phyloP scores from a whole-genome alignment of 1,140 invertebrate genomes.

The Hesperophylax magnus region DNA sequence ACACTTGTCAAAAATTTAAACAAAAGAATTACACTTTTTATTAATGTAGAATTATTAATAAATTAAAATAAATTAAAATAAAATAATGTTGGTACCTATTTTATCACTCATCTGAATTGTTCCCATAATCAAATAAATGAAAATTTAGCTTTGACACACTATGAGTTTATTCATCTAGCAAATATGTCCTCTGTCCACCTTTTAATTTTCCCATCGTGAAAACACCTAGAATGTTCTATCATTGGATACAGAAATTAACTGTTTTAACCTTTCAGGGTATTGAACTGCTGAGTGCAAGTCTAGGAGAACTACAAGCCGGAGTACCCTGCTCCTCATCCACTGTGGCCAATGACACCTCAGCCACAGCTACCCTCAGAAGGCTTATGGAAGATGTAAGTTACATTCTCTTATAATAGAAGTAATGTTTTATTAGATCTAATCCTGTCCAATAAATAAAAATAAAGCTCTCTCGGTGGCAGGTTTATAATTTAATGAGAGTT shows the following conservation, averaged over 20 bases:
- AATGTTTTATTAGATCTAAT: no score
- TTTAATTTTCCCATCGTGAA: neutral
- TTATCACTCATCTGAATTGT: neutral
- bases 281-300: conserved; percentile 84
- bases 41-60: no score
- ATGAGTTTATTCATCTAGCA: neutral
- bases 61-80: no score
- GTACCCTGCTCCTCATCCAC: conserved; percentile 74
- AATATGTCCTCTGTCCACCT: neutral
- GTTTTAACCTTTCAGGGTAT: conserved; percentile 73
- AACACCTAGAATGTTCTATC: neutral
- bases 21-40: no score
- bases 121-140: neutral
- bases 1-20: no score
- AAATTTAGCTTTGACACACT: neutral
- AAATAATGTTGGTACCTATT: no score
- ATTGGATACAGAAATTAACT: neutral
- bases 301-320: conserved; percentile 74
- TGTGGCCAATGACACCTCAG: conserved; percentile 72
- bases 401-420: no score
- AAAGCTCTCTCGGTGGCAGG: no score
- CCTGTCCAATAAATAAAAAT: no score
- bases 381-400: conserved; percentile 83
- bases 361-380: conserved; percentile 78
- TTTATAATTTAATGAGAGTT: no score